Conservation (phyloP, 1,140 invertebrate species). For the Cepaea nemoralis region DNA sequence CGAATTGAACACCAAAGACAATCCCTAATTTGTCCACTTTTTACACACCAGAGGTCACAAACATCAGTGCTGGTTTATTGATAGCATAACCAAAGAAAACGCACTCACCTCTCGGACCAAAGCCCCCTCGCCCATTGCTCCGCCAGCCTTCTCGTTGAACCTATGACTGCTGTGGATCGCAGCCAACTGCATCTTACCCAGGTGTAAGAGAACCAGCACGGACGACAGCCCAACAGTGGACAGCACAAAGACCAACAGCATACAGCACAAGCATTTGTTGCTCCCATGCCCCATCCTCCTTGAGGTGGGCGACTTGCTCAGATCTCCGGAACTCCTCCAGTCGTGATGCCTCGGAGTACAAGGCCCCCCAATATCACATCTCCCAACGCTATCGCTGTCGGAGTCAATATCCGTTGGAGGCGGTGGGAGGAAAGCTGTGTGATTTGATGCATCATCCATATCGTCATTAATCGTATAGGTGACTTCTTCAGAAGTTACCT, state of each 20-base stretch:
- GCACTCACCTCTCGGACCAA: constrained; percentile 32
- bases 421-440: constrained; percentile 30
- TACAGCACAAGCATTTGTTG: constrained; percentile 36
- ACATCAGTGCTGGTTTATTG: too few species aligned
- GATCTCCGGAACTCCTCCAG: constrained; percentile 28
- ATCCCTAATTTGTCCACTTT: too few species aligned
- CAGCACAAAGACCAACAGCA: constrained; percentile 38
- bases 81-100: too few species aligned
- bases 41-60: too few species aligned
- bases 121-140: constrained; percentile 14
- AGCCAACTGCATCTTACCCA: constrained; percentile 32
- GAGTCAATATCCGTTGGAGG: constrained; percentile 37
- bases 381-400: constrained; percentile 25
- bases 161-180: not conserved
- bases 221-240: constrained; percentile 32
- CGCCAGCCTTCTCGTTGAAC: not conserved
- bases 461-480: constrained; percentile 34
- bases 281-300: constrained; percentile 15
- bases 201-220: constrained; percentile 28
- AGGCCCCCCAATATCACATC: constrained; percentile 34
- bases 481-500: constrained; percentile 30
- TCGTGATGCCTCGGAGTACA: constrained; percentile 33
- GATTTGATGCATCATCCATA: constrained; percentile 23
- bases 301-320: constrained; percentile 31
- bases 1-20: too few species aligned